Conservation (phyloP, 2,888 invertebrate genomes). For the Achlya flavicornis region DNA sequence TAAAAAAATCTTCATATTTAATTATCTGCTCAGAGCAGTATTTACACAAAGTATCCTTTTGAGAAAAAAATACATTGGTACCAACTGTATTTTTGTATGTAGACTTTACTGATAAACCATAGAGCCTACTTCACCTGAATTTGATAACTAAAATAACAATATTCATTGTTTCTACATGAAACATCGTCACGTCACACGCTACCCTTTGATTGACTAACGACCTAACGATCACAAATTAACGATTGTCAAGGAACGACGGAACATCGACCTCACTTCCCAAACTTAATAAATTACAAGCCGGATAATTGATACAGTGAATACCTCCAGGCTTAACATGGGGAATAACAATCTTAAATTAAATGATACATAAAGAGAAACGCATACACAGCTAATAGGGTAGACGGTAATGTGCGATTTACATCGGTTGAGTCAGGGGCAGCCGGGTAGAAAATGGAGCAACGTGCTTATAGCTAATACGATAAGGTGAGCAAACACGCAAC, state of each 20-base stretch:
- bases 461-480: conserved; percentile 80
- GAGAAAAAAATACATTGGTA: too few species aligned
- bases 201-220: conserved; percentile 20
- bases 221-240: conserved; percentile 34
- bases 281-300: conserved; percentile 29
- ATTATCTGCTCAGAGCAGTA: too few species aligned
- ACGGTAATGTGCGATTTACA: conserved; percentile 71
- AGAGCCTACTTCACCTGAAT: neutral
- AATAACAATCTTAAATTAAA: conserved; percentile 42
- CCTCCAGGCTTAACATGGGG: conserved; percentile 13
- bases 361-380: conserved; percentile 54
- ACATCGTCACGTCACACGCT: conserved; percentile 16
- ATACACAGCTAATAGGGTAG: conserved; percentile 69
- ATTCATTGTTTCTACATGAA: conserved; percentile 20
- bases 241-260: conserved; percentile 29
- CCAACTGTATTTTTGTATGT: too few species aligned
- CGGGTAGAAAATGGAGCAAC: conserved; percentile 77
- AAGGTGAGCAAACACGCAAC: conserved; percentile 79
- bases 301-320: conserved; percentile 24
- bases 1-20: too few species aligned
- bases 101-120: too few species aligned
- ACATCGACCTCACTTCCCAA: conserved; percentile 11
- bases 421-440: conserved; percentile 72
- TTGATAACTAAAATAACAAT: neutral
- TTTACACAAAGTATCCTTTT: too few species aligned